Percentiles rank a stretch among this genome's conserved stretches.
Evolutionary conservation across 2,113 vertebrate genomes (phyloP).

Genomic region (Larimichthys crocea): DNA sequence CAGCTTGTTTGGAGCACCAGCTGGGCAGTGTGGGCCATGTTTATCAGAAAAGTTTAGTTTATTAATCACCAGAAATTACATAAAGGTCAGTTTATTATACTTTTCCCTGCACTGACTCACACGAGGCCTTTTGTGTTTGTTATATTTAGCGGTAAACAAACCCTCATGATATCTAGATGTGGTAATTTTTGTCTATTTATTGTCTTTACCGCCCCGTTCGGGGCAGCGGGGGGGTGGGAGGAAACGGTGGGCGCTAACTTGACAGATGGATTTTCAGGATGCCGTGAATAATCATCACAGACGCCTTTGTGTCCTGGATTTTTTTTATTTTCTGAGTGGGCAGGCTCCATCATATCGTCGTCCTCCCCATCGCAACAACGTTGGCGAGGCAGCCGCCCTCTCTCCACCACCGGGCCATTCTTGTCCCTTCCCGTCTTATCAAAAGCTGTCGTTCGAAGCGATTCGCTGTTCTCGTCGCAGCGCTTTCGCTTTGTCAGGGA

Average conservation of each 20-base stretch:
- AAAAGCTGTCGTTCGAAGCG: slow-evolving; percentile 46
- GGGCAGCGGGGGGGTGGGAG: slow-evolving; percentile 33
- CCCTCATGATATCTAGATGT: slow-evolving; percentile 38
- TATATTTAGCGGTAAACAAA: slow-evolving; percentile 46
- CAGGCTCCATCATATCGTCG: slow-evolving; percentile 59
- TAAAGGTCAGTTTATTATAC: slow-evolving; percentile 6
- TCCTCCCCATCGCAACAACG: slow-evolving; percentile 26
- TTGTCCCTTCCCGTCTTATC: slow-evolving; percentile 36
- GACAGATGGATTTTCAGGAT: slow-evolving; percentile 69
- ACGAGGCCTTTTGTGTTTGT: slow-evolving; percentile 26
- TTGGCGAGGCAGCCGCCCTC: slow-evolving; percentile 28
- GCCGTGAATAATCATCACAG: slow-evolving; percentile 47
- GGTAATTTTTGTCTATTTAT: slow-evolving; percentile 51
- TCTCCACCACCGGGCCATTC: slow-evolving; percentile 52
- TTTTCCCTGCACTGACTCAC: slow-evolving; percentile 26
- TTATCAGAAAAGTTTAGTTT: slow-evolving; percentile 35
- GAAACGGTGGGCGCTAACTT: slow-evolving; percentile 49
- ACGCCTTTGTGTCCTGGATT: slow-evolving; percentile 33
- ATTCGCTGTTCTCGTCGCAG: slow-evolving; percentile 10
- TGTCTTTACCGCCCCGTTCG: slow-evolving; percentile 7
- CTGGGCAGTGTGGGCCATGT: slow-evolving; percentile 2
- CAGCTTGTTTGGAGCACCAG: slow-evolving; percentile 24
- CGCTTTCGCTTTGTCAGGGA: slow-evolving; percentile 24
- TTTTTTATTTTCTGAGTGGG: slow-evolving; percentile 65
- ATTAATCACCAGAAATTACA: slow-evolving; percentile 15